Evolutionary conservation across 1,140 invertebrate species (phyloP), one percentile per base, ranked within the genome.

Genomic region (Bradysia coprophila): DNA sequence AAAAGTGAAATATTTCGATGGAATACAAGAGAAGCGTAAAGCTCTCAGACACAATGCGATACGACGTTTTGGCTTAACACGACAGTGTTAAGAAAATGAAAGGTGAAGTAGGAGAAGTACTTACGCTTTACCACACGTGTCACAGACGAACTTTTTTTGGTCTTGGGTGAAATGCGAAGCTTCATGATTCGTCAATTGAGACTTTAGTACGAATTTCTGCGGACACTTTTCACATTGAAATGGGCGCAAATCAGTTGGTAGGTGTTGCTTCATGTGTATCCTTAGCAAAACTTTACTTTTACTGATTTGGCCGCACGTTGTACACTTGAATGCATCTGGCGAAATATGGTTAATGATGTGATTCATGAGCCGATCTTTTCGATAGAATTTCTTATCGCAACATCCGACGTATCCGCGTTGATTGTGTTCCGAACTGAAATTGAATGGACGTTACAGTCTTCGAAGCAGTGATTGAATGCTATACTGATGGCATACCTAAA

Each of bases 321-420:
- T 6, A 28, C 24, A 56, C 56, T 55, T 56, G 42, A 53, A 56
- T 43, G 49, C 54, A 44, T 56, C 52, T 16, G 54, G 54, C 49
- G 56, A 48, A 5, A 47, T 23, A 42, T 58, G 56, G 0, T 53
- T 47, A 32, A 55, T 53, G 5, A 59, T 54, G 36, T 59, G 56
- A 40, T 59, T 52, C 33, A 54, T 50, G 36, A 59, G 49, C 10
- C 53, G 47, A 32, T 48, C 50, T 11, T 54, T 49, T 37, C 56
- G 55, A 43, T 55, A 53, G 38, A 59, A 54, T 42, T 59, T 59
- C 32, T 54, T 57, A 23, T 59, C 51, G 42, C 56, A 59, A 20
- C 56, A 59, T 11, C 49, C 36, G 13, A 51, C 52, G 33, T 59
- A 59, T 13, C 56, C 56, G 32, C 50, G 49, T 32, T 46, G 46